Evolutionary conservation across 2,797 vertebrate genomes (phyloP), one percentile per base, ranked within the genome.

Genomic region (Siniperca obscura): DNA sequence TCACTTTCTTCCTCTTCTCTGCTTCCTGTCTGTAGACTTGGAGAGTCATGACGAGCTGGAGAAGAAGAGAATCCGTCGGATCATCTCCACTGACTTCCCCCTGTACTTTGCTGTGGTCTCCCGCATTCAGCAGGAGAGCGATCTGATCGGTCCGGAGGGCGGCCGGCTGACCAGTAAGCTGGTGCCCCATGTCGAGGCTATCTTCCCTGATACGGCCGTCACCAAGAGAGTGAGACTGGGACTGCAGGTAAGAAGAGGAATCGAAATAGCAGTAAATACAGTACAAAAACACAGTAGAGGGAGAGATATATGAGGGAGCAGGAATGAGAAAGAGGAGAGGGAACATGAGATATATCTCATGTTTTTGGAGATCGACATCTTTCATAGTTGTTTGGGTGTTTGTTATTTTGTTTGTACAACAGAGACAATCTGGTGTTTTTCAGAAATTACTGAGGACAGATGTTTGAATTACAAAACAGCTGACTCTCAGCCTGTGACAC

Each of bases 61-160:
- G 74, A 99, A 98, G 94, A 99, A 98, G 90, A 94, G 98, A 22
- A 96, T 99, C 70, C 97, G 98, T 59, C 97, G 98, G 21, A 98
- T 99, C 84, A 96, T 99, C 94, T 99, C 98, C 92, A 99, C 96
- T 0, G 98, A 99, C 94, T 99, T 99, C 93, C 98, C 98, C 0
- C 95, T 99, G 75, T 99, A 99, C 95, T 99, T 99, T 0, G 98
- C 99, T 14, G 97, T 99, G 79, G 97, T 99, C 88, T 99, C 98
- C 0, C 97, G 98, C 25, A 95, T 99, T 44, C 97, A 97, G 90
- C 98, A 99, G 93, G 98, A 99, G 90, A 98, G 96, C 0, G 98
- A 99, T 34, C 93, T 97, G 85, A 98, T 99, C 0, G 97, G 97
- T 52, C 98, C 98, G 0, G 98, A 99, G 74, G 98, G 98, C 0